phyloP scores from a whole-genome alignment of 1,140 invertebrate species.

The Helicoverpa zea region DNA sequence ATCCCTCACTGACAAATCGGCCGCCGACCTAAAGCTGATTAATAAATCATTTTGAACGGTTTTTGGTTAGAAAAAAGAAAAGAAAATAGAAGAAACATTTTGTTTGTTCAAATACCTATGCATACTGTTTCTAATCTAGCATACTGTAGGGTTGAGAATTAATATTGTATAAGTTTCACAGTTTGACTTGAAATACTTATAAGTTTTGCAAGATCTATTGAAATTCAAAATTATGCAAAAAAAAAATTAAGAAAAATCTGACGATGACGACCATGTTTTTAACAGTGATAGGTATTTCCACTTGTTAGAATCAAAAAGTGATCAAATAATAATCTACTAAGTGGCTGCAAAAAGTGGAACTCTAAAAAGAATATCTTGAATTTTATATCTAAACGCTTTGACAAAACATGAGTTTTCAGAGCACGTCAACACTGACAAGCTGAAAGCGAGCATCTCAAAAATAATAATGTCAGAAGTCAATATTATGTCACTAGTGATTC shows the following conservation, averaged over 20 bases:
- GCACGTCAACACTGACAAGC: not conserved
- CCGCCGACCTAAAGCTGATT: slow-evolving; percentile 36
- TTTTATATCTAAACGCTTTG: not conserved
- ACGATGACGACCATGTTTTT: too few species aligned
- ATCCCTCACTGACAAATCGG: slow-evolving; percentile 49
- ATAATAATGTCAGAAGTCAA: slow-evolving; percentile 53
- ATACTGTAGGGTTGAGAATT: not conserved
- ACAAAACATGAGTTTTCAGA: not conserved
- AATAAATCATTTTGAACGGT: slow-evolving; percentile 46
- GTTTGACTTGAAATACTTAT: too few species aligned
- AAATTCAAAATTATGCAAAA: too few species aligned
- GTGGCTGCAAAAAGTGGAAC: too few species aligned
- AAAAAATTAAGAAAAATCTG: too few species aligned
- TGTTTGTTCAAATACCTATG: not conserved
- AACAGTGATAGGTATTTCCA: too few species aligned
- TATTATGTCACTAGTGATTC: slow-evolving; percentile 50
- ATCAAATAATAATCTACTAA: too few species aligned
- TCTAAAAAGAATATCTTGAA: not conserved
- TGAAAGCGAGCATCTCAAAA: slow-evolving; percentile 6
- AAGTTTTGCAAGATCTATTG: too few species aligned
- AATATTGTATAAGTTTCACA: not conserved
- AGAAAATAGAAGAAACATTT: not conserved
- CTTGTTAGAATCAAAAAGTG: too few species aligned
- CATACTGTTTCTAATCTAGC: not conserved
- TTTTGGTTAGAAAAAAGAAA: slow-evolving; percentile 20